Conservation (phyloP, 2,888 invertebrate species). For the Hesperia comma region DNA sequence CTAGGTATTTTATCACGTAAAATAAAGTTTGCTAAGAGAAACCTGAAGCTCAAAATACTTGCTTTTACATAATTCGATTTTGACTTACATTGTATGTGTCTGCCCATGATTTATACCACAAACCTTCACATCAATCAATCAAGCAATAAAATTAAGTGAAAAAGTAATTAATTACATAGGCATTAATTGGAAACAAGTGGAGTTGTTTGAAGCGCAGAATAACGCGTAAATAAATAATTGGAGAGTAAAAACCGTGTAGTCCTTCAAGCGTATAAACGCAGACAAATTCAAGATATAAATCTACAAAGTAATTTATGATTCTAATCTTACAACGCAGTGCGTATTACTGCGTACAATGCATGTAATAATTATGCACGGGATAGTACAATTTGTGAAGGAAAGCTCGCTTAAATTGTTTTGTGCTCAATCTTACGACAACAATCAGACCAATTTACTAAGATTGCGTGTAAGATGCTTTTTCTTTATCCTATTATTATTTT, state of each 20-base stretch:
- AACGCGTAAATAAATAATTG: constrained; percentile 18
- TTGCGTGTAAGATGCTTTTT: background rate
- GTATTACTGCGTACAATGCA: constrained; percentile 26
- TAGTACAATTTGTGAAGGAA: constrained; percentile 20
- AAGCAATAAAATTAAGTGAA: background rate
- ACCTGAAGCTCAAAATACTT: too few species aligned
- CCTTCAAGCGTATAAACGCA: constrained; percentile 27
- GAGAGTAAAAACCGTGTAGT: constrained; percentile 18
- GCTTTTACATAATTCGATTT: too few species aligned
- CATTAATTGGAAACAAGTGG: constrained; percentile 3
- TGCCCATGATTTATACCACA: too few species aligned
- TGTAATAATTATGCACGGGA: constrained; percentile 17
- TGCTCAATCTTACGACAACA: background rate
- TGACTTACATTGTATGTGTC: too few species aligned
- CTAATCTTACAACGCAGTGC: constrained; percentile 19
- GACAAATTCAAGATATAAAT: constrained; percentile 35
- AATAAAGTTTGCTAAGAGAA: too few species aligned
- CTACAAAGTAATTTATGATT: constrained; percentile 29
- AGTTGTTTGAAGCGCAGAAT: constrained; percentile 9
- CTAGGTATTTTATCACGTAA: too few species aligned
- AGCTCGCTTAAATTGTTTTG: constrained; percentile 8
- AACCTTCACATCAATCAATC: too few species aligned
- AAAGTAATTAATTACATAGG: background rate
- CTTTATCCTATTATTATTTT: constrained; percentile 1
- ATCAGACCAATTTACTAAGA: constrained; percentile 6